Conservation (phyloP, 2,888 invertebrate genomes). For the Disparrhopalites patrizii region DNA sequence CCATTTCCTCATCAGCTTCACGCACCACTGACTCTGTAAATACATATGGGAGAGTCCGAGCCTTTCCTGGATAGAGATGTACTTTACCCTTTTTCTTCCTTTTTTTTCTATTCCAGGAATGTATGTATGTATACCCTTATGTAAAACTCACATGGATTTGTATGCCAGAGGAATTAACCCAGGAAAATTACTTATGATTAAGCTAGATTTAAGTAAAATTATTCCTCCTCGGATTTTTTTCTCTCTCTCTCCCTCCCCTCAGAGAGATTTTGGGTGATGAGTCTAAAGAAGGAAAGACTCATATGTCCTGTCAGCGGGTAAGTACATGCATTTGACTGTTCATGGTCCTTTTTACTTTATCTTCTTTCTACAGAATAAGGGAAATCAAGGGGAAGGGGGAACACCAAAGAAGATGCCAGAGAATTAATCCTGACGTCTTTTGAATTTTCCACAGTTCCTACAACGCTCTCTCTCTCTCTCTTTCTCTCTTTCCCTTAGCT, state of each 20-base stretch:
- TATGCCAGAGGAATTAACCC: background rate
- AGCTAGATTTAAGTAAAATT: conserved; percentile 2
- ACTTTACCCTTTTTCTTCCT: too few species aligned
- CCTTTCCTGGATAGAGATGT: conserved; percentile 1
- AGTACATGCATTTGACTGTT: conserved; percentile 18
- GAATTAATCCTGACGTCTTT: conserved; percentile 30
- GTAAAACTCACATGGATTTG: too few species aligned
- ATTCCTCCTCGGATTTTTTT: background rate
- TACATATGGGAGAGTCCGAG: too few species aligned
- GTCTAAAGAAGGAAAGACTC: conserved; percentile 15
- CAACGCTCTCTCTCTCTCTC: too few species aligned
- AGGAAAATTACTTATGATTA: conserved; percentile 5
- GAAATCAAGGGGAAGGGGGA: conserved; percentile 12
- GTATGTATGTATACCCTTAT: too few species aligned
- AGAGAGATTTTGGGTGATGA: conserved; percentile 1
- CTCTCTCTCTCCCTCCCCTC: too few species aligned
- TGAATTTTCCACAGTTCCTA: background rate
- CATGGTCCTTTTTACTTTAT: background rate
- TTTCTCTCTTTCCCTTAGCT: too few species aligned
- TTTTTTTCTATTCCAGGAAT: too few species aligned
- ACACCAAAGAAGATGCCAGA: conserved; percentile 29
- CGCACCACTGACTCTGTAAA: background rate
- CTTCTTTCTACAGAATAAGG: conserved; percentile 11
- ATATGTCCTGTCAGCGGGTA: conserved; percentile 19
- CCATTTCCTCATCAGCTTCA: conserved; percentile 24